Evolutionary conservation across 2,113 vertebrate species (phyloP), one percentile per base, ranked within the genome.

Genomic region (Antennarius striatus): DNA sequence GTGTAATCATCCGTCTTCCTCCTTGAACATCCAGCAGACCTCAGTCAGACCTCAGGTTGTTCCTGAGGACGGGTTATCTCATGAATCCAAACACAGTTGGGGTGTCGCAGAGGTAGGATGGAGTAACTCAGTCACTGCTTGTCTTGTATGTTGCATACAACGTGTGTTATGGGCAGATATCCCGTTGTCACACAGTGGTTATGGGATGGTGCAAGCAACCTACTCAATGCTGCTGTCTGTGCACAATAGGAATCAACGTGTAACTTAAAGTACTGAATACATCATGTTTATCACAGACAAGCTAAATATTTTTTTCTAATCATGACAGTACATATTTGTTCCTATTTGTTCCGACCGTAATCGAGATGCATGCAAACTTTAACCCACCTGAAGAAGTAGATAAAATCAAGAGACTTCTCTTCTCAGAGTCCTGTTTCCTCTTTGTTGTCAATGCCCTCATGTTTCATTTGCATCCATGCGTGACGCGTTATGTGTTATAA

Each of bases 231-330:
- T 79, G 17, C 63, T 50, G 63, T 32, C 63, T 43, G 32, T 57
- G 68, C 76, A 81, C 81, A 80, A 77, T 58, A 36, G 70, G 52
- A 77, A 81, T 73, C 76, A 79, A 73, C 82, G 86, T 67, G 75
- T 82, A 80, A 85, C 73, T 63, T 61, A 63, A 65, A 45, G 56
- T 71, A 70, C 56, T 40, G 56, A 77, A 56, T 56, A 78, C 61
- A 76, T 75, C 60, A 73, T 61, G n/a, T 71, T 69, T 50, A 17
- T 52, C 40, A 53, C 15, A 56, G 29, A 63, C 56, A 43, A 69
- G 45, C 43, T 53, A 4, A 67, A 17, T 6, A 81, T 22, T 22
- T 22, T 56, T 16, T 28, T 53, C 15, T 56, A 72, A 73, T 68
- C 52, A 39, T 67, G 62, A 57, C 22, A 56, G 22, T 62, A 59